Evolutionary conservation across 1,140 invertebrate species (phyloP), one percentile per base, ranked within the genome.

Genomic region (Scaptomyza graminum): DNA sequence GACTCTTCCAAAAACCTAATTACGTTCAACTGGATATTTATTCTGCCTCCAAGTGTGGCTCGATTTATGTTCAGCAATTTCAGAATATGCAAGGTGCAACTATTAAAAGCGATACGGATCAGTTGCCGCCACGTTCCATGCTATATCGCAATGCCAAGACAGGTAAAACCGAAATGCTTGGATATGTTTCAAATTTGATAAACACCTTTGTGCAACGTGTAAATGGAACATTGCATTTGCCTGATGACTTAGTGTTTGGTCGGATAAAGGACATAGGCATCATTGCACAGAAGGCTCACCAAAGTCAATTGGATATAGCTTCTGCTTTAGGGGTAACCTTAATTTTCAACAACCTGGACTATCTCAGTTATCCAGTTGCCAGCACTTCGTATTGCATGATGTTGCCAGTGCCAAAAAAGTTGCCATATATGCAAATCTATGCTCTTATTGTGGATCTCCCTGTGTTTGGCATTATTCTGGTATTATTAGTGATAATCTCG

Each of bases 61-160:
- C 7, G 0, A 70, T 83, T 2, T 90, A 74, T 25, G 52, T 83
- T 8, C 49, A 79, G 12, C 90, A 89, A 12, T 83, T 90, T 37
- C 31, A 5, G 0, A 64, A 90, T 13, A 79, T 90, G 74, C 51
- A 51, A 0, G 81, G 84, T 0, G 31, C 44, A 3, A 7, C n/a
- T 0, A 65, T 90, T 0, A 31, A 28, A 2, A 87, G 75, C 0
- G 68, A 74, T 0, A 12, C 44, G 0, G 79, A 80, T 49, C 34
- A 56, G 8, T 2, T 83, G 13, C 22, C 56, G 4, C 89, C 89
- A 3, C 68, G 78, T 0, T 47, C 76, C 0, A 75, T 90, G 39
- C 9, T 76, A 0, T 87, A 74, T 34, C 2, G 4, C 0, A 61
- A 85, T 3, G 7, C 46, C 0, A n/a, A 15, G 0, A 66, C 54